Conservation (phyloP, 1,140 invertebrate species). For the Goniozus legneri region DNA sequence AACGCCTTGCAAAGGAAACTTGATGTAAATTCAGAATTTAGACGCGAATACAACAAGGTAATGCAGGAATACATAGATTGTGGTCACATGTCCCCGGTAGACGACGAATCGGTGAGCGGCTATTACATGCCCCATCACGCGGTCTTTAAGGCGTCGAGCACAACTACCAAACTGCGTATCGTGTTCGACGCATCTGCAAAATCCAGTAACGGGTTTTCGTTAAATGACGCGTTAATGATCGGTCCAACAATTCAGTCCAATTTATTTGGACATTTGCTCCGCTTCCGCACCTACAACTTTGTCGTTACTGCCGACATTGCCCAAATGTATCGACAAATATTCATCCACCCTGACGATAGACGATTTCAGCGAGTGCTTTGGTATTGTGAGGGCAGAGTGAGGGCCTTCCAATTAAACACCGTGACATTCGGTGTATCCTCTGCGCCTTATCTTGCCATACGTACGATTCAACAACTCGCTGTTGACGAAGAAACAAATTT, state of each 20-base stretch:
- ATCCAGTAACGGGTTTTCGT: neutral
- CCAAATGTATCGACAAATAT: neutral
- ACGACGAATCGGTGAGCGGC: too few species aligned
- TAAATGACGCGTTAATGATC: neutral
- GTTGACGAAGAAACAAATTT: too few species aligned
- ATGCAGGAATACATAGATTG: too few species aligned
- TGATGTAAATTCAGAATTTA: too few species aligned
- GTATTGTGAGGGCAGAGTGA: too few species aligned
- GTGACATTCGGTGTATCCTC: too few species aligned
- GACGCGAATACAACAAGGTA: too few species aligned
- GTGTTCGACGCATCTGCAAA: neutral
- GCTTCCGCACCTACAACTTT: neutral
- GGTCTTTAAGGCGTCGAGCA: neutral
- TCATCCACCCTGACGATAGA: neutral
- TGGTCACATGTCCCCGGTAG: too few species aligned
- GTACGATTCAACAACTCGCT: too few species aligned
- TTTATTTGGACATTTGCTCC: neutral
- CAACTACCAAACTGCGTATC: neutral
- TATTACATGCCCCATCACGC: neutral
- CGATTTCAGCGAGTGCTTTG: neutral
- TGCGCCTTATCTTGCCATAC: too few species aligned
- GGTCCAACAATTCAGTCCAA: neutral
- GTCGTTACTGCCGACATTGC: neutral
- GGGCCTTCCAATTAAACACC: too few species aligned
- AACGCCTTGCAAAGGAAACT: too few species aligned